Conservation (phyloP, 2,113 vertebrate species). For the Typhlomys cinereus region DNA sequence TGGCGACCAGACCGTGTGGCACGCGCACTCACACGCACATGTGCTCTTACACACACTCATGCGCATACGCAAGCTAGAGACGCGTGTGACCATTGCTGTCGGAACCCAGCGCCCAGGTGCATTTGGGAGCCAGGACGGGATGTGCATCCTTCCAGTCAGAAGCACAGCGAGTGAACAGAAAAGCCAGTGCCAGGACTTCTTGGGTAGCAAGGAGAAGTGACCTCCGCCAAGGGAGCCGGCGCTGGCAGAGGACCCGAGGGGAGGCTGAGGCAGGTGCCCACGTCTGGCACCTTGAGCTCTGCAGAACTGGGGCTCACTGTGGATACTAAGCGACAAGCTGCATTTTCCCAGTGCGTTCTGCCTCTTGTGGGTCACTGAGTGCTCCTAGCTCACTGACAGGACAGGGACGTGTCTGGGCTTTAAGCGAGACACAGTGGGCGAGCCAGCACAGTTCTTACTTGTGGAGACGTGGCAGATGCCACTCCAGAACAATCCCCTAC, state of each 20-base stretch:
- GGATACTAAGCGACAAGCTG: not conserved
- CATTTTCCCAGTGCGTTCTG: not conserved
- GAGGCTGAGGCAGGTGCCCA: not conserved
- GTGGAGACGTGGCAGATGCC: not conserved
- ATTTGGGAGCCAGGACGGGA: not conserved
- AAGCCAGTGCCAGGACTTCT: not conserved
- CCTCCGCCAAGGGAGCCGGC: not conserved
- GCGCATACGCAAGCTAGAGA: not conserved
- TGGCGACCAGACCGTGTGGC: not conserved
- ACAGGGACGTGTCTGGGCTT: not conserved
- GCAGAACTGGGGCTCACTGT: not conserved
- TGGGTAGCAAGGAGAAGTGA: not conserved
- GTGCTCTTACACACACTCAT: too few relatives aligned
- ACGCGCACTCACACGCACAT: not conserved
- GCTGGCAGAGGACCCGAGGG: not conserved
- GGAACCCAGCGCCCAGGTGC: not conserved
- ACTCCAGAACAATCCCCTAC: not conserved
- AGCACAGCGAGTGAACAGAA: not conserved
- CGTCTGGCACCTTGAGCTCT: rapidly evolving
- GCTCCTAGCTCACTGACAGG: not conserved
- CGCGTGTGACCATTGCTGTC: not conserved
- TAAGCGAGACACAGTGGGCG: not conserved
- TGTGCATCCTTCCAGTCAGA: not conserved
- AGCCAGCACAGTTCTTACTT: not conserved
- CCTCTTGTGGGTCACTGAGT: not conserved